phyloP scores from a whole-genome alignment of 2,888 invertebrate species.

The Lapara coniferarum region DNA sequence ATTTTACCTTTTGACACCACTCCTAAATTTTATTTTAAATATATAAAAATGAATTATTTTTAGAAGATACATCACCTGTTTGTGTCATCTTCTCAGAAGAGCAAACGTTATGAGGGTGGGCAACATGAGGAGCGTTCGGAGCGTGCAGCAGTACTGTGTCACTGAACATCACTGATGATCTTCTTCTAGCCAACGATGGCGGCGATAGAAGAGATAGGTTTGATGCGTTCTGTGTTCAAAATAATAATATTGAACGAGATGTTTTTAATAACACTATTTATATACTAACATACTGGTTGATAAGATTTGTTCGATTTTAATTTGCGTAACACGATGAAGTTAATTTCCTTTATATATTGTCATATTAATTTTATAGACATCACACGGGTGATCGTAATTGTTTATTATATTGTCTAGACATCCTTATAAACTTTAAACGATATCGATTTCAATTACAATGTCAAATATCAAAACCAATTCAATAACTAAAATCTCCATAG shows the following conservation, averaged over 20 bases:
- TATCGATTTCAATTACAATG: not conserved
- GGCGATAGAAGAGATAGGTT: constrained; percentile 88
- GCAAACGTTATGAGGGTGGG: constrained; percentile 84
- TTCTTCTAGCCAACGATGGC: constrained; percentile 87
- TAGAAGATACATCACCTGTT: constrained; percentile 80
- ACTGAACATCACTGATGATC: constrained; percentile 95
- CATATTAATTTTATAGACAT: too few relatives aligned
- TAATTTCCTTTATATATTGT: too few relatives aligned
- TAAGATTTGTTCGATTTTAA: not conserved
- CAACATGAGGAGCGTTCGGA: constrained; percentile 62
- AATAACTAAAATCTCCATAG: not conserved
- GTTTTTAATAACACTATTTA: not conserved
- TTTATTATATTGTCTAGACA: too few relatives aligned
- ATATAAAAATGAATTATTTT: too few relatives aligned
- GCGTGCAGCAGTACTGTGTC: constrained; percentile 90
- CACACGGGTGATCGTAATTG: too few relatives aligned
- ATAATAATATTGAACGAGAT: not conserved
- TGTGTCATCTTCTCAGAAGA: constrained; percentile 96
- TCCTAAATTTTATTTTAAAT: too few relatives aligned
- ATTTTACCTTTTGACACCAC: too few relatives aligned
- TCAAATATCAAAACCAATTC: not conserved
- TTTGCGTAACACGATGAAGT: not conserved
- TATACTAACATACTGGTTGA: not conserved
- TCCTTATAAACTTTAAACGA: not conserved
- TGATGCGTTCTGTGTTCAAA: constrained; percentile 82